Percentiles rank a stretch among this genome's conserved stretches.
These are phyloP conservation scores for Holothuria glaberrima DNA, from an alignment of 35 echinoderm and acorn worm genomes.

Conservation along the genomic window DNA sequence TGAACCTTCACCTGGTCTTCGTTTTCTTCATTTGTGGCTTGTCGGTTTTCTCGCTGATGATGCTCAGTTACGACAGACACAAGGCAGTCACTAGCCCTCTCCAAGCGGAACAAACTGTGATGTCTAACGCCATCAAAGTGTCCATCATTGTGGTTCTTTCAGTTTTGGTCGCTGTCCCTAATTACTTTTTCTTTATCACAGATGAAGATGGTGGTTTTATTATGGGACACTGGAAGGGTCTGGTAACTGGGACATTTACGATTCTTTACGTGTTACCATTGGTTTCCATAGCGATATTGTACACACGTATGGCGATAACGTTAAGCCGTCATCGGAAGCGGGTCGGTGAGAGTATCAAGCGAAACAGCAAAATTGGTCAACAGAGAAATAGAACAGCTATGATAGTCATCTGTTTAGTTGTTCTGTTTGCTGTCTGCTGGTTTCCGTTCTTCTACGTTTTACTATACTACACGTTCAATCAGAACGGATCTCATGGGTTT, in stretches of 20 bases:
- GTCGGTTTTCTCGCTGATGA: neutral
- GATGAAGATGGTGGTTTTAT: neutral
- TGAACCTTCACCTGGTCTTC: neutral
- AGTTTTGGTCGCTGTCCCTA: neutral
- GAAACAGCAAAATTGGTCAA: neutral
- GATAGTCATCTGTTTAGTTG: neutral
- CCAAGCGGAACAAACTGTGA: neutral
- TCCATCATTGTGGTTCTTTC: neutral
- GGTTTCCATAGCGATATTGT: neutral
- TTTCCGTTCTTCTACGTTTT: neutral
- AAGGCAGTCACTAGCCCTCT: neutral
- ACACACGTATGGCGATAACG: neutral
- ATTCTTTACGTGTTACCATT: conserved; percentile 1
- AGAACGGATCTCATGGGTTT: neutral
- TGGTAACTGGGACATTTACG: neutral
- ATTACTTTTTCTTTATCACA: neutral
- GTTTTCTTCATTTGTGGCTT: neutral
- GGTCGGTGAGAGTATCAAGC: conserved; percentile 21
- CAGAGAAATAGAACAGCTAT: conserved; percentile 22
- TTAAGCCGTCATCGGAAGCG: neutral
- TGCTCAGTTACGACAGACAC: conserved; percentile 26
- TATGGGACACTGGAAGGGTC: neutral
- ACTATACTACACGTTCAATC: neutral
- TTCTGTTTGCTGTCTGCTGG: conserved; percentile 21
- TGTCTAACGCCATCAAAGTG: conserved; percentile 3